Conservation (phyloP, 2,113 vertebrate species). For the Thunnus maccoyii region DNA sequence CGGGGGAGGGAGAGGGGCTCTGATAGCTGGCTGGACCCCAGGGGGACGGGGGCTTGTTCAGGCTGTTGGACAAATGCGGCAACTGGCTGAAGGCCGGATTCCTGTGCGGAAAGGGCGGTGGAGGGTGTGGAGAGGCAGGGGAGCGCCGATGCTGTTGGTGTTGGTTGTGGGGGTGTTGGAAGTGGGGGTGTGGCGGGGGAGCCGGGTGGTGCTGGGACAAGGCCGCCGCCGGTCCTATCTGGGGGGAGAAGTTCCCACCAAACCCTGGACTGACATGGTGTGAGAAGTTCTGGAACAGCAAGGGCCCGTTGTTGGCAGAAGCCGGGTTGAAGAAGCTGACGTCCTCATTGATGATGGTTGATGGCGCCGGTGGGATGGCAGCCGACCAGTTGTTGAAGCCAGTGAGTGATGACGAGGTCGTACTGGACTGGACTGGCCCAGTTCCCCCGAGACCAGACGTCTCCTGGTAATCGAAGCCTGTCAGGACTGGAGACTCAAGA, state of each 20-base stretch:
- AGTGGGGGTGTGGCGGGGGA: constrained; percentile 95
- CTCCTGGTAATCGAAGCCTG: constrained; percentile 97
- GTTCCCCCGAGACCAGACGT: constrained; percentile 92
- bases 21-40: constrained; percentile 96
- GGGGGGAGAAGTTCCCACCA: constrained; percentile 97
- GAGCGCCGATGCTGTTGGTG: constrained; percentile 99
- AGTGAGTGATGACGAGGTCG: constrained; percentile 94
- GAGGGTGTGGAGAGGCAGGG: constrained; percentile 96
- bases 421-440: constrained; percentile 89
- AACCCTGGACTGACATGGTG: constrained; percentile 98
- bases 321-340: constrained; percentile 98
- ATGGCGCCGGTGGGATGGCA: constrained; percentile 95
- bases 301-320: constrained; percentile 95
- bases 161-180: constrained; percentile 97
- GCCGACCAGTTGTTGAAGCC: constrained; percentile 99
- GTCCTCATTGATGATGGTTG: constrained; percentile 97
- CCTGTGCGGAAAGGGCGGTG: constrained; percentile 95
- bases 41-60: constrained; percentile 98
- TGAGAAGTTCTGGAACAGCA: constrained; percentile 99
- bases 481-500: constrained; percentile 96
- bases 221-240: constrained; percentile 90
- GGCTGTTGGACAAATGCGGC: constrained; percentile 97
- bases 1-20: constrained; percentile 95
- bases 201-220: constrained; percentile 97
- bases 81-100: constrained; percentile 97